A percentile compares a stretch with the other conserved stretches of the same genome.
phyloP scores from a whole-genome alignment of 2,113 vertebrate genomes.

The Nothocercus julius region DNA sequence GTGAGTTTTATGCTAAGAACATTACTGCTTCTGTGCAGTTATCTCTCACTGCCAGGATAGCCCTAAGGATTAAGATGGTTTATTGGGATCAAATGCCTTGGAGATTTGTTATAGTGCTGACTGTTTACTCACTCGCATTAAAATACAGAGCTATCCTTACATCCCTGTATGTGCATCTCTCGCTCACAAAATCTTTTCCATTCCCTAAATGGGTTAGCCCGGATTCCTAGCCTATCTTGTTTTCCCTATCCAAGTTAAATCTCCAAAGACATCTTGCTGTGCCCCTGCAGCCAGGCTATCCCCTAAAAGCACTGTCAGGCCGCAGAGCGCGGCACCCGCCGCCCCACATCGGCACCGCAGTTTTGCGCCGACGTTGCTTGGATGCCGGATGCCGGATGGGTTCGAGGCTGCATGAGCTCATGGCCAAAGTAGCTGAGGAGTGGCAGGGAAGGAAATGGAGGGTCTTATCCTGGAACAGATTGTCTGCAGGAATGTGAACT shows the following conservation, averaged over 20 bases:
- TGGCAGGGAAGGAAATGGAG: neutral
- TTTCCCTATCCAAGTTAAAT: constrained; percentile 24
- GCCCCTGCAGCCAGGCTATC: neutral
- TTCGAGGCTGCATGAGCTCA: neutral
- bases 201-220: neutral
- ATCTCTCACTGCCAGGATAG: constrained; percentile 81
- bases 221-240: constrained; percentile 3
- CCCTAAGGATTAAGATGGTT: constrained; percentile 82
- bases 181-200: constrained; percentile 1
- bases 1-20: constrained; percentile 76
- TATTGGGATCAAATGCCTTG: constrained; percentile 81
- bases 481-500: neutral
- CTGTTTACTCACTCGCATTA: constrained; percentile 74
- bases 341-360: neutral
- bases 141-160: constrained; percentile 67
- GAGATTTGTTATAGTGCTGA: constrained; percentile 74
- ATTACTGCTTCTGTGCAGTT: constrained; percentile 76
- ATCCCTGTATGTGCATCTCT: constrained; percentile 22
- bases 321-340: neutral
- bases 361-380: neutral
- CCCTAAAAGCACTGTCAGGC: constrained; percentile 17
- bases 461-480: neutral
- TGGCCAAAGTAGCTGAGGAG: neutral
- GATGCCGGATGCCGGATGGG: neutral
- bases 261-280: neutral